phyloP scores from a whole-genome alignment of 2,888 invertebrate species.

The Brachyopa scutellaris region DNA sequence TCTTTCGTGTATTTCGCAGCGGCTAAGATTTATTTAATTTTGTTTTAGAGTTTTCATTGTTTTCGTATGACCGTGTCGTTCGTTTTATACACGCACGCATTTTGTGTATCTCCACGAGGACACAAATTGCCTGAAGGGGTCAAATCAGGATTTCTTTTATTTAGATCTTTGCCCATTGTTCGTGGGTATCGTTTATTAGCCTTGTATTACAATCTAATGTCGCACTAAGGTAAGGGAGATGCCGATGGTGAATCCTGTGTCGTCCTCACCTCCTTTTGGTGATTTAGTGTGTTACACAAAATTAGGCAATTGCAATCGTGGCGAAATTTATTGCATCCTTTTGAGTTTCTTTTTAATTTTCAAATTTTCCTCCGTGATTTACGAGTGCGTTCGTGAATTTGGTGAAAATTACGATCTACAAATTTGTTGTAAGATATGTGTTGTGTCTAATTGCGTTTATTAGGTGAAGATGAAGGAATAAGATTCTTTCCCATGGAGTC shows the following conservation, averaged over 20 bases:
- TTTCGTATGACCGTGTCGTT: conserved; percentile 57
- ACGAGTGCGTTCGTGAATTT: conserved; percentile 60
- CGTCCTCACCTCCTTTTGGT: conserved; percentile 52
- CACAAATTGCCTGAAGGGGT: conserved; percentile 71
- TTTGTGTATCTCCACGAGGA: too few relatives aligned
- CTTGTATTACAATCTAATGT: conserved; percentile 73
- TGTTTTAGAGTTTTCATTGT: conserved; percentile 57
- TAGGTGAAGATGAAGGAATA: background rate
- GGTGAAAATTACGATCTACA: conserved; percentile 1
- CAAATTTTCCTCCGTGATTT: conserved; percentile 51
- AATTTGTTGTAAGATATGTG: conserved; percentile 9
- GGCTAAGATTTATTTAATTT: conserved; percentile 68
- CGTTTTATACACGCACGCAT: conserved; percentile 11
- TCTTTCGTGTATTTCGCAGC: conserved; percentile 24
- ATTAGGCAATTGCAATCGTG: conserved; percentile 73
- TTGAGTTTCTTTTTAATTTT: conserved; percentile 31
- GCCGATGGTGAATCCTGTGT: conserved; percentile 20
- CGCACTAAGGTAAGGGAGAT: conserved; percentile 6
- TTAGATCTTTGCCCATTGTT: conserved; percentile 24
- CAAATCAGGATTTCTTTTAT: conserved; percentile 70
- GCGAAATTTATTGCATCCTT: conserved; percentile 76
- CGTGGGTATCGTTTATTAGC: conserved; percentile 68
- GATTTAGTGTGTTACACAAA: conserved; percentile 74
- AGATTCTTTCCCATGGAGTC: conserved; percentile 41
- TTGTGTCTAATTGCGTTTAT: conserved; percentile 50